phyloP scores from a whole-genome alignment of 2,797 vertebrate genomes.

The Myotis planiceps region DNA sequence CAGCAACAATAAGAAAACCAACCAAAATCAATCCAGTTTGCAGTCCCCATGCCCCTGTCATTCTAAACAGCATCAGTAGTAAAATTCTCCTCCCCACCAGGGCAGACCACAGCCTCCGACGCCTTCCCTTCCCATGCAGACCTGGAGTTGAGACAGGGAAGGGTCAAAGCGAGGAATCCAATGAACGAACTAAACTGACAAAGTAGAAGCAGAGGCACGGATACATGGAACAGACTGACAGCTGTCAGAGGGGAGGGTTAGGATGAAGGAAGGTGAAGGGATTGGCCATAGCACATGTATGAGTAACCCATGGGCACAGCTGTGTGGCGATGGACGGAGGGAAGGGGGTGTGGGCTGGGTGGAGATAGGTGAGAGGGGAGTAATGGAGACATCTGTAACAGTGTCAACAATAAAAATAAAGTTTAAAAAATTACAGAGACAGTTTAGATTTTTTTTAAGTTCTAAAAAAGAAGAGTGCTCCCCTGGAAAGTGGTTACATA shows the following conservation, averaged over 20 bases:
- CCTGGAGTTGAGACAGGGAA: neutral
- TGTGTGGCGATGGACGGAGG: neutral
- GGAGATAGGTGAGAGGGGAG: neutral
- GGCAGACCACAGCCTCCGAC: neutral
- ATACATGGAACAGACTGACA: neutral
- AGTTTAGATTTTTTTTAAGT: neutral
- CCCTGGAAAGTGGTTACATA: fast-evolving
- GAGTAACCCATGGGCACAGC: neutral
- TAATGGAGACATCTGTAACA: neutral
- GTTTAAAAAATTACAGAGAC: neutral
- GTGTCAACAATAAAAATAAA: neutral
- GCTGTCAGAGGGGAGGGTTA: neutral
- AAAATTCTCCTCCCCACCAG: fast-evolving
- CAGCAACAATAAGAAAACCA: neutral
- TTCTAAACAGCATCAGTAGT: neutral
- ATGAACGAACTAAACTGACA: neutral
- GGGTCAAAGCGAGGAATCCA: neutral
- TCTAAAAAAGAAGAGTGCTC: fast-evolving
- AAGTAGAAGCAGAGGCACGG: neutral
- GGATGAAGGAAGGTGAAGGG: neutral
- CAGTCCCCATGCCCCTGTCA: fast-evolving
- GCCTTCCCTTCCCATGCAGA: fast-evolving
- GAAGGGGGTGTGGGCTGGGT: neutral
- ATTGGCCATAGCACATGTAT: neutral
- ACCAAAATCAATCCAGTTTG: neutral